Evolutionary conservation across 1,140 invertebrate genomes (phyloP), one percentile per base, ranked within the genome.

Genomic region (Pachyrhynchus sulphureomaculatus): DNA sequence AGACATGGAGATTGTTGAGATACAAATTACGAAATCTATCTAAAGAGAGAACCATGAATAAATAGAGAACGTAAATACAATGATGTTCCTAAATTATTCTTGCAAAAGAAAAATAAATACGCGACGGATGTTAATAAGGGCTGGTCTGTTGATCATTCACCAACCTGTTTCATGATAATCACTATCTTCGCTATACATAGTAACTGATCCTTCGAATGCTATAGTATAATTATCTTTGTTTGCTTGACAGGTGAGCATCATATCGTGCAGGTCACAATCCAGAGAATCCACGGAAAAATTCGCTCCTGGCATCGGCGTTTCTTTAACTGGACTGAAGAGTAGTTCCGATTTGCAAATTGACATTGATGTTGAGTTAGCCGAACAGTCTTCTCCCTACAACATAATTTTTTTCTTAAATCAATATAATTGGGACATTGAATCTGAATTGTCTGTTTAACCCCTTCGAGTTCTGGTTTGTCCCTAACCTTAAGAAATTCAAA

Each of bases 161-260:
- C n/a, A n/a, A 86, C 84, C 86, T 72, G 80, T 80, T 72, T 79
- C 84, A 68, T 84, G 83, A 74, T 86, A 89, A 72, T 89, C 87
- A 64, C 89, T 92, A 70, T 90, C 89, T 77, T 92, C 90, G 8
- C 90, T 91, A 73, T 90, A 92, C 81, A 89, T 88, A 32, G 90
- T 87, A 60, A 88, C 83, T 69, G 91, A 93, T 66, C 90, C 92
- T 79, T 95, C 92, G 71, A 95, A 95, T 44, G 92, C 92, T 70
- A 96, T 94, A 48, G 92, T 96, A 74, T 96, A 96, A 78, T 95
- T 95, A 73, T 94, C 89, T 79, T 94, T 94, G 72, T 96, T 94
- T 10, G 90, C 88, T 74, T 90, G 89, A 75, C 90, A 92, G 48
- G 92, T 95, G 29, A 94, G 81, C 69, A 95, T 86, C 73, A 95